Conservation (phyloP, 2,888 invertebrate genomes). For the Melangyna quadrimaculata region DNA sequence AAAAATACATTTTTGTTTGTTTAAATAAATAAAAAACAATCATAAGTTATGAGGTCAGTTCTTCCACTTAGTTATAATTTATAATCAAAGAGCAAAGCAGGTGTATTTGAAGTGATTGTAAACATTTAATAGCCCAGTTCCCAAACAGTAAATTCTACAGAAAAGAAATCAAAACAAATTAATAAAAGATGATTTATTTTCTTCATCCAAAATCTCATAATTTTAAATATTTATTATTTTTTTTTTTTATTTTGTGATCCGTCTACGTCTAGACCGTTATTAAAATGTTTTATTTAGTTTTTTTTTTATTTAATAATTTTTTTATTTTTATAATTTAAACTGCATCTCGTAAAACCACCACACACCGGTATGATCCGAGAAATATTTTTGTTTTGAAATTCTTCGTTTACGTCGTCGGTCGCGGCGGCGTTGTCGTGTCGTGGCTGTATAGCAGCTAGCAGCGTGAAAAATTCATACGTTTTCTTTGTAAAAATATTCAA, state of each 20-base stretch:
- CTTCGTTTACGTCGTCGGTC: constrained; percentile 19
- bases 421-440: too few relatives aligned
- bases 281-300: background rate
- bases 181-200: background rate
- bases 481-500: constrained; percentile 30
- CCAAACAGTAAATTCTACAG: background rate
- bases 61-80: background rate
- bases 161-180: background rate
- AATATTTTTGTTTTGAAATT: background rate
- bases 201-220: background rate
- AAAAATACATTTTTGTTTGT: too few relatives aligned
- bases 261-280: constrained; percentile 15
- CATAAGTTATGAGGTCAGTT: background rate
- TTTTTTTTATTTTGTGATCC: background rate
- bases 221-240: background rate
- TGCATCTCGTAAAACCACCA: constrained; percentile 41
- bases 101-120: background rate
- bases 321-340: background rate
- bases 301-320: background rate
- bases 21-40: background rate
- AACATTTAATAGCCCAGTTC: background rate
- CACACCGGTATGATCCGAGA: constrained; percentile 29
- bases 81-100: background rate
- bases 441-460: too few relatives aligned
- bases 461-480: constrained; percentile 36